A percentile compares a stretch with the other conserved stretches of the same genome.
Evolutionary conservation across 2,888 invertebrate species (phyloP).

Genomic region (Tipula lateralis): DNA sequence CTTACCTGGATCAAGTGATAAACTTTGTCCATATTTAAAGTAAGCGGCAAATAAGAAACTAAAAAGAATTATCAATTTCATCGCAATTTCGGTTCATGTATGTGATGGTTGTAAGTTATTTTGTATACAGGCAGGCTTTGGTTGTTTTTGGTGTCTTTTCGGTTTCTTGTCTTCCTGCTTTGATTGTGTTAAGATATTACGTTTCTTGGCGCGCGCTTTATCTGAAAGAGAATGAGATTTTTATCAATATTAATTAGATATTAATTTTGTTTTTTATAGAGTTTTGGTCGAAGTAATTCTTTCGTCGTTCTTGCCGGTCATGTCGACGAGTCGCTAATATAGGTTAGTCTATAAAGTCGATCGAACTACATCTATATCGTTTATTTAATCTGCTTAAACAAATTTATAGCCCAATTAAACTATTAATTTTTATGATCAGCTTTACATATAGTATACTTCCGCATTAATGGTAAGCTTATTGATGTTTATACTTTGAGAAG

Average conservation of each 20-base stretch:
- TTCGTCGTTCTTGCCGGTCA: not conserved
- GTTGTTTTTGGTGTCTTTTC: not conserved
- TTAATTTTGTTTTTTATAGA: not conserved
- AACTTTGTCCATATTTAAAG: slow-evolving; percentile 40
- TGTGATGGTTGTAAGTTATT: not conserved
- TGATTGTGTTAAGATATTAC: not conserved
- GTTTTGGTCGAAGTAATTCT: not conserved
- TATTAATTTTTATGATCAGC: too few species aligned
- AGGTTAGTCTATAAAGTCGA: too few species aligned
- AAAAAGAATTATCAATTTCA: slow-evolving; percentile 29
- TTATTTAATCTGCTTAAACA: too few species aligned
- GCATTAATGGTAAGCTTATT: too few species aligned
- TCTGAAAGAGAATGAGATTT: not conserved
- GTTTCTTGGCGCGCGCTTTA: not conserved
- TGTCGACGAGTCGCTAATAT: too few species aligned
- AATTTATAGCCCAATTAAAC: too few species aligned
- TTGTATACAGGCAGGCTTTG: slow-evolving; percentile 2
- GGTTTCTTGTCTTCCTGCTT: not conserved
- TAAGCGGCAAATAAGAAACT: slow-evolving; percentile 27
- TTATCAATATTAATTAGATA: not conserved
- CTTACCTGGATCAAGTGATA: slow-evolving; percentile 50
- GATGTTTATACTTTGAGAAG: too few species aligned
- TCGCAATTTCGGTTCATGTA: slow-evolving; percentile 14
- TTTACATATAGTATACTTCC: too few species aligned
- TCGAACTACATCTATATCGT: too few species aligned